Evolutionary conservation across 2,888 invertebrate genomes (phyloP).

Genomic region (Drosophila ezoana): DNA sequence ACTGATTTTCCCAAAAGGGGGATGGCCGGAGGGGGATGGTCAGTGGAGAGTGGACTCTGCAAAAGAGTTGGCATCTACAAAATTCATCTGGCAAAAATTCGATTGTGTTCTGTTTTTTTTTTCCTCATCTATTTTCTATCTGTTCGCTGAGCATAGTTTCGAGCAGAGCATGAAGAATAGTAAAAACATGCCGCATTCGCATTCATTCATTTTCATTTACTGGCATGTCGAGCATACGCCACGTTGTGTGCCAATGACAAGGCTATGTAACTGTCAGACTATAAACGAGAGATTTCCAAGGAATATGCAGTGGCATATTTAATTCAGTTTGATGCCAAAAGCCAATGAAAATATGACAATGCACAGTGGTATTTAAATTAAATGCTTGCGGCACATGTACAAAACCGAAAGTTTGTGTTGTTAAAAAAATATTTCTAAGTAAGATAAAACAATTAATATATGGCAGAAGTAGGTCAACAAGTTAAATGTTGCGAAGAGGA

Average conservation of each 20-base stretch:
- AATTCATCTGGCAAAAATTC: conserved; percentile 67
- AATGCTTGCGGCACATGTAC: not conserved
- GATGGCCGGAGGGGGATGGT: not conserved
- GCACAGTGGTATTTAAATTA: conserved; percentile 9
- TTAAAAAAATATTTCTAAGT: too few relatives aligned
- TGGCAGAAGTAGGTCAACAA: too few relatives aligned
- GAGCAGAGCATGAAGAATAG: conserved; percentile 37
- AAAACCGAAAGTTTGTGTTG: not conserved
- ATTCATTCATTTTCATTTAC: conserved; percentile 72
- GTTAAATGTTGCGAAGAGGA: too few relatives aligned
- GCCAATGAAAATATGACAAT: conserved; percentile 9
- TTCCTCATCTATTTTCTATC: conserved; percentile 7
- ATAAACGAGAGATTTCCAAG: conserved; percentile 29
- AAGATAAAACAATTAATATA: too few relatives aligned
- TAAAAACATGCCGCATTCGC: conserved; percentile 57
- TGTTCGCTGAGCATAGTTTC: conserved; percentile 39
- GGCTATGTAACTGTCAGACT: conserved; percentile 48
- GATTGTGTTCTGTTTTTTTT: conserved; percentile 52
- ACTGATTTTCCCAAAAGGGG: conserved; percentile 58
- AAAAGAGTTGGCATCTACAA: conserved; percentile 57
- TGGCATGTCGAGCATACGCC: conserved; percentile 56
- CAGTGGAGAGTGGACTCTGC: conserved; percentile 3
- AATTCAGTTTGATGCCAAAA: conserved; percentile 33
- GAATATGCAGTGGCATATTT: conserved; percentile 38
- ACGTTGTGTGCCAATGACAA: conserved; percentile 61